These are phyloP conservation scores for Indri indri DNA, from an alignment of 2,113 vertebrate species.

Conservation along the genomic window DNA sequence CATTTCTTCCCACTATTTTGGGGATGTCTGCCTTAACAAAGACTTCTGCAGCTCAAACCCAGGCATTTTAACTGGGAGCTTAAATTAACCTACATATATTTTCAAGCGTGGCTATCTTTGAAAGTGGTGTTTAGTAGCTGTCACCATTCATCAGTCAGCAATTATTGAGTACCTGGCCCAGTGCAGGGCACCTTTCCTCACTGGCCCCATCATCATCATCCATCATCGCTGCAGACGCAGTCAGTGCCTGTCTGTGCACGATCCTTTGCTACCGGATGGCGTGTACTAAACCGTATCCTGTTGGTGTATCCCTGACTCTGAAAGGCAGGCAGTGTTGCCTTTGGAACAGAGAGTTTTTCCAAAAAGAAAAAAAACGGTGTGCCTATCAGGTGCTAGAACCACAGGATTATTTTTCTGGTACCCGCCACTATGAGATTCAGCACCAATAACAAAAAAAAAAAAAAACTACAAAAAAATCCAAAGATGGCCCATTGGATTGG, in stretches of 20 bases:
- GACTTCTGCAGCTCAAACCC: neutral
- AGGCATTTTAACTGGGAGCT: neutral
- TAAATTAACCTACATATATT: neutral
- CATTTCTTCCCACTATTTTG: neutral
- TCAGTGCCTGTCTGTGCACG: neutral
- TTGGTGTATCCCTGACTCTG: neutral
- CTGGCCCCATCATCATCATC: neutral
- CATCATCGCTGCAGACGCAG: neutral
- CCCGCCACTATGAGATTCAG: neutral
- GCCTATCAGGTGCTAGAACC: neutral
- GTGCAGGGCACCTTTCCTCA: neutral
- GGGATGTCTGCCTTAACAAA: neutral
- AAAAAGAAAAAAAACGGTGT: neutral
- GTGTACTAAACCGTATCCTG: neutral
- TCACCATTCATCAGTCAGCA: neutral
- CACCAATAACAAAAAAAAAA: neutral
- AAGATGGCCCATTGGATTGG: neutral
- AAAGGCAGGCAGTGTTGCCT: neutral
- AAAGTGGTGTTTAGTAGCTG: neutral
- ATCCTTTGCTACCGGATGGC: neutral
- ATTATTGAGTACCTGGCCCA: neutral
- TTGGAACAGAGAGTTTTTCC: neutral
- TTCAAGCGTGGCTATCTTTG: constrained; percentile 7
- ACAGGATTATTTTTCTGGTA: neutral
- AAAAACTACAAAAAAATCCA: neutral